Evolutionary conservation across 2,113 vertebrate genomes (phyloP), one percentile per base, ranked within the genome.

Genomic region (Chamaetylas fuelleborni): DNA sequence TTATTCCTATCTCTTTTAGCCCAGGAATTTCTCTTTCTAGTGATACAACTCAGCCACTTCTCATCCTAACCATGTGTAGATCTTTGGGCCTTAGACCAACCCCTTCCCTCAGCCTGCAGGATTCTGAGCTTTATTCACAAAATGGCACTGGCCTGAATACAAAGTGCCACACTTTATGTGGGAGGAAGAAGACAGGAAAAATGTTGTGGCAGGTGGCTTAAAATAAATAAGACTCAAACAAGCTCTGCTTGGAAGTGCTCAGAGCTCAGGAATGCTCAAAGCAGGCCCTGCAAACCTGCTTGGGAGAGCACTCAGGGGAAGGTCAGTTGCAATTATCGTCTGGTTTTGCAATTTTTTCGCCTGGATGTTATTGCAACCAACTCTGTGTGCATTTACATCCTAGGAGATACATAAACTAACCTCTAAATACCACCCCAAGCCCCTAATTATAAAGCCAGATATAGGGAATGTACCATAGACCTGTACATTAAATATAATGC

Each of bases 171-270:
- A 29, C 94, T 95, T 93, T 45, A 26, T 70, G 87, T 90, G 71
- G 92, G 95, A 92, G 92, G 92, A 74, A 92, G 64, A 94, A 92
- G 94, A 95, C 85, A 53, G 92, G 82, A 60, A 96, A 94, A 96
- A 96, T 90, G 92, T 88, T 94, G 90, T 93, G 79, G 94, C 95
- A 94, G 90, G 94, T 88, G 92, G 92, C 66, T 90, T 92, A 81
- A 96, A 95, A 95, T 95, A 97, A 97, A 88, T 92, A 93, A 92
- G 92, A 88, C 72, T 96, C 78, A 60, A 94, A 70, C 82, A 78
- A 86, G 86, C 60, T 78, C 67, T 23, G 76, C 65, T 90, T 67
- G 88, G 67, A 90, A 78, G 38, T 26, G 50, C 81, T 92, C 36
- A n/a, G 58, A 85, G 85, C 45, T 62, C 3, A 13, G 95, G 81